Evolutionary conservation across 1,140 invertebrate genomes (phyloP).

Genomic region (Tetramorium simillimum): DNA sequence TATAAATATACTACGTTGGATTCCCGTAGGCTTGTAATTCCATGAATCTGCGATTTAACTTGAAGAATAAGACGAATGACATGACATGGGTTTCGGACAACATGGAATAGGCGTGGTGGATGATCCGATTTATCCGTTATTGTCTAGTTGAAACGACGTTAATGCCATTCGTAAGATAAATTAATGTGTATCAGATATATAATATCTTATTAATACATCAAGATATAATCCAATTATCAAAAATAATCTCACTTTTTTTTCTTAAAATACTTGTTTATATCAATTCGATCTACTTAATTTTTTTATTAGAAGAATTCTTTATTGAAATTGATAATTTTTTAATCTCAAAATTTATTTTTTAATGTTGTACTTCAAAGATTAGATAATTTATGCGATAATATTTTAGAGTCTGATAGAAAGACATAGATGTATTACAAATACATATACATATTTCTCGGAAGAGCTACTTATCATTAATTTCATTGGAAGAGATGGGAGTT

Average conservation of each 20-base stretch:
- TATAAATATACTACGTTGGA: neutral
- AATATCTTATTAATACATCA: neutral
- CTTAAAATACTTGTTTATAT: neutral
- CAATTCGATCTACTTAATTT: neutral
- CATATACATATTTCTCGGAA: neutral
- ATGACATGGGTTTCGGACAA: neutral
- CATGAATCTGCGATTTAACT: neutral
- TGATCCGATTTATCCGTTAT: neutral
- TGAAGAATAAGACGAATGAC: neutral
- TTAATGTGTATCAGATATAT: neutral
- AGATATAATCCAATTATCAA: neutral
- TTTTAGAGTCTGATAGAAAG: neutral
- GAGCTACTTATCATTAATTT: conserved; percentile 2
- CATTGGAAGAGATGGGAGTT: neutral
- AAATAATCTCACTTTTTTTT: neutral
- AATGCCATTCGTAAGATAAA: neutral
- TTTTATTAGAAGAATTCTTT: neutral
- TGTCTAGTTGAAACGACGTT: neutral
- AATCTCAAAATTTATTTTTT: neutral
- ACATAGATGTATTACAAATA: neutral
- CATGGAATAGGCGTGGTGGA: conserved; percentile 38
- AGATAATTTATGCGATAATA: neutral
- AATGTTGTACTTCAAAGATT: neutral
- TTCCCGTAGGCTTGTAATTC: neutral
- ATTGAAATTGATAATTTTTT: neutral